Evolutionary conservation across 2,113 vertebrate genomes (phyloP).

Genomic region (Parus major): DNA sequence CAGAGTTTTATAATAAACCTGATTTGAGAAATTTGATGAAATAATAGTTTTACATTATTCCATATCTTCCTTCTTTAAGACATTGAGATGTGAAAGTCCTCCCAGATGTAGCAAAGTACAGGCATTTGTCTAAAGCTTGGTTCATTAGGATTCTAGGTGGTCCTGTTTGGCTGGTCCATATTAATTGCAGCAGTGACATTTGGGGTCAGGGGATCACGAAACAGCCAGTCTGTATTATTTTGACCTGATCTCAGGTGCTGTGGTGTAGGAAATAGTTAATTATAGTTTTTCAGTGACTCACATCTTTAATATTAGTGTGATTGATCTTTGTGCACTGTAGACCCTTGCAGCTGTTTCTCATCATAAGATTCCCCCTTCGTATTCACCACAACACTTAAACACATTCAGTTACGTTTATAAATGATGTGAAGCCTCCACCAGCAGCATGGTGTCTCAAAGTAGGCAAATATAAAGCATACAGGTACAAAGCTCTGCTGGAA

Average conservation of each 20-base stretch:
- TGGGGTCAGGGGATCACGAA: not conserved
- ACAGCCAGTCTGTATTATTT: not conserved
- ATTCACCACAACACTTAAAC: not conserved
- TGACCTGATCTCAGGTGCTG: conserved; percentile 35
- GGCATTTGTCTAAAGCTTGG: not conserved
- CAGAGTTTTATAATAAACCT: not conserved
- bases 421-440: not conserved
- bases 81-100: not conserved
- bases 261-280: conserved; percentile 47
- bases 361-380: not conserved
- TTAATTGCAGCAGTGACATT: conserved; percentile 18
- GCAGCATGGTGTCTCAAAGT: not conserved
- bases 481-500: not conserved
- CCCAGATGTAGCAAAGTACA: not conserved
- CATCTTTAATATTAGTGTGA: conserved; percentile 1
- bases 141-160: conserved; percentile 4
- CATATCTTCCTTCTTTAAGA: not conserved
- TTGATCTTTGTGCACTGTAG: not conserved
- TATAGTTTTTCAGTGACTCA: not conserved
- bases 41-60: not conserved
- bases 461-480: not conserved
- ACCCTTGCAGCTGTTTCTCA: not conserved
- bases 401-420: not conserved
- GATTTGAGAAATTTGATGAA: not conserved
- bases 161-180: not conserved